Evolutionary conservation across 2,797 vertebrate genomes (phyloP), one percentile per base, ranked within the genome.

Genomic region (Squalus acanthias): DNA sequence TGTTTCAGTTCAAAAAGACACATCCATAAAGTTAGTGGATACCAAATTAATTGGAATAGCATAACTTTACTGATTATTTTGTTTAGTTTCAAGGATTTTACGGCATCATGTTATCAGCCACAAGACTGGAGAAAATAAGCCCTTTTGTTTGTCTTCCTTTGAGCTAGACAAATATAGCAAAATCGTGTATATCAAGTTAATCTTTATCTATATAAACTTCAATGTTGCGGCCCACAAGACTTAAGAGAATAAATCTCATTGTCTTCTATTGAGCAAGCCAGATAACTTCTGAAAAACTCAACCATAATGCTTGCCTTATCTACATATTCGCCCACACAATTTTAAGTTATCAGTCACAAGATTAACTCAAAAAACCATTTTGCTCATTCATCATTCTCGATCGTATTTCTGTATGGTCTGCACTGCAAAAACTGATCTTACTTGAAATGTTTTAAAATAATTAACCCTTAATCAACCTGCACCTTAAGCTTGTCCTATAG

Each of bases 11-110:
- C 57, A 63, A 63, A 91, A n/a, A n/a, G 24, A 33, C 57, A n/a
- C 60, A 92, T 65, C 6, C 13, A 33, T 63, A 91, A 91, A 63
- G 29, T 13, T 6, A n/a, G 13, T 63, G 89, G 29, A 65, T 92
- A 33, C 60, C 33, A 92, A 92, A 92, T n/a, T 92, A 92, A 65
- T 92, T 92, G 89, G 60, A 92, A n/a, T 15, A 63, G 60, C 29
- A 7, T 60, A 85, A 85, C 17, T 46, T 85, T 85, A 22, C 79
- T 93, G 0, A 65, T 67, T 92, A 33, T 65, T 92, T 92, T 92
- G 33, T 22, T n/a, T 92, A n/a, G 15, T 39, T 92, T 92, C 60
- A 93, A 93, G 60, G 60, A 67, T 93, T 79, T 65, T 67, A 63
- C 60, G n/a, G 29, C 57, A 63, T n/a, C 15, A 39, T 67, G 33